Conservation (phyloP, 2,888 invertebrate species). For the Hesperia comma region DNA sequence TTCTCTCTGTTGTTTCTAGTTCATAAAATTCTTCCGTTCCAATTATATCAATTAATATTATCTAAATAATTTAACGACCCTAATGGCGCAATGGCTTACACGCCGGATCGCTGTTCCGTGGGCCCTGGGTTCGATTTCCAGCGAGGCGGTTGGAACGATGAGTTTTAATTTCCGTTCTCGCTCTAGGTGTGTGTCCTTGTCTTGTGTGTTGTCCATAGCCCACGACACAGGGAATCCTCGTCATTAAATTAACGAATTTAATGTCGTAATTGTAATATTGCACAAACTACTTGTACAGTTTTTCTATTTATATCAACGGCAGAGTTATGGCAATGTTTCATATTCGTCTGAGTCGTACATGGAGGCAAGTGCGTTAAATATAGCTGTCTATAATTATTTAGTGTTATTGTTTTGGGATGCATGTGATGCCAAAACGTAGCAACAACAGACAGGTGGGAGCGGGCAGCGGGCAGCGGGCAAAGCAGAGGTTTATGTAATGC, state of each 20-base stretch:
- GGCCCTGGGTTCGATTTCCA: too few species aligned
- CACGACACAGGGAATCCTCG: too few species aligned
- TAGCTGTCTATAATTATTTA: constrained; percentile 79
- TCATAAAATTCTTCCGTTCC: too few species aligned
- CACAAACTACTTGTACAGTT: background rate
- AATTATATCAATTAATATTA: too few species aligned
- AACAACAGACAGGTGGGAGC: constrained; percentile 80
- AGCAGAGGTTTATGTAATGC: constrained; percentile 70
- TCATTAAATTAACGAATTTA: background rate
- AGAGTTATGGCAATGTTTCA: constrained; percentile 50
- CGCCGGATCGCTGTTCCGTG: too few species aligned
- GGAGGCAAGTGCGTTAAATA: constrained; percentile 66
- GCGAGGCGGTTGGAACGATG: too few species aligned
- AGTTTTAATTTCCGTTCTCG: too few species aligned
- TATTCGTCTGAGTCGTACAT: constrained; percentile 59
- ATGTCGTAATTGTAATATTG: background rate
- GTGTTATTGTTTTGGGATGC: constrained; percentile 79
- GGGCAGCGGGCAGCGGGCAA: constrained; percentile 67
- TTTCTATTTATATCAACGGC: background rate
- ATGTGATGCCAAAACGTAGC: constrained; percentile 76
- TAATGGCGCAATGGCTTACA: too few species aligned
- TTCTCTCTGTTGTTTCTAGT: too few species aligned
- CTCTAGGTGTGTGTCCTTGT: too few species aligned
- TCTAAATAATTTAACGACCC: too few species aligned
- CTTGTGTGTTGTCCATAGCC: too few species aligned